These are phyloP conservation scores for Hippoglossus hippoglossus DNA, from an alignment of 2,797 vertebrate species.

Conservation along the genomic window DNA sequence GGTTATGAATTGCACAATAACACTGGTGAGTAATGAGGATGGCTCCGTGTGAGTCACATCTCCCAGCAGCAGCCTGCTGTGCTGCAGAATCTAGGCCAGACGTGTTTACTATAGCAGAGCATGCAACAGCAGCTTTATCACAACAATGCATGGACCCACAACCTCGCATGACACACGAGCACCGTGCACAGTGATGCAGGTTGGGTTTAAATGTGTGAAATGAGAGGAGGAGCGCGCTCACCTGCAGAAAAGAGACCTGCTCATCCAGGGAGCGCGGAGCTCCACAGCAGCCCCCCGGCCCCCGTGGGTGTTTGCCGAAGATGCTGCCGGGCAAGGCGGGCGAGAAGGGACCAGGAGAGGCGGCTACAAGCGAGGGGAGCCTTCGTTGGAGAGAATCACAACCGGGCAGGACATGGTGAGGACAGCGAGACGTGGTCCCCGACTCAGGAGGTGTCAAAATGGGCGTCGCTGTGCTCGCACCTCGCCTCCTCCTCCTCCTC, in stretches of 20 bases:
- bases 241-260: slow-evolving; percentile 54
- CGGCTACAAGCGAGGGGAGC: slow-evolving; percentile 14
- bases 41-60: neutral
- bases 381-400: slow-evolving; percentile 1
- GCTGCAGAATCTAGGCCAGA: slow-evolving; percentile 30
- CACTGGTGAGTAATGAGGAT: neutral
- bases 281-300: slow-evolving; percentile 39
- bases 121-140: slow-evolving; percentile 3
- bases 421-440: neutral
- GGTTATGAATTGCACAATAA: neutral
- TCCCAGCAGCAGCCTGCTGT: neutral
- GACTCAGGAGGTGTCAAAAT: slow-evolving; percentile 59
- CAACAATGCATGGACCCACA: no score
- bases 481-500: slow-evolving; percentile 50
- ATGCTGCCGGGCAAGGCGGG: slow-evolving; percentile 21
- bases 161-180: neutral
- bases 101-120: slow-evolving; percentile 51
- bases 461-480: slow-evolving; percentile 74
- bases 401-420: slow-evolving; percentile 41
- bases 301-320: slow-evolving; percentile 27
- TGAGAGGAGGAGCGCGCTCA: slow-evolving; percentile 30
- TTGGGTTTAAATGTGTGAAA: neutral
- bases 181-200: neutral
- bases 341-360: neutral
- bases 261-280: slow-evolving; percentile 25